Conservation (phyloP, 2,888 invertebrate species). For the Sminthurides aquaticus region DNA sequence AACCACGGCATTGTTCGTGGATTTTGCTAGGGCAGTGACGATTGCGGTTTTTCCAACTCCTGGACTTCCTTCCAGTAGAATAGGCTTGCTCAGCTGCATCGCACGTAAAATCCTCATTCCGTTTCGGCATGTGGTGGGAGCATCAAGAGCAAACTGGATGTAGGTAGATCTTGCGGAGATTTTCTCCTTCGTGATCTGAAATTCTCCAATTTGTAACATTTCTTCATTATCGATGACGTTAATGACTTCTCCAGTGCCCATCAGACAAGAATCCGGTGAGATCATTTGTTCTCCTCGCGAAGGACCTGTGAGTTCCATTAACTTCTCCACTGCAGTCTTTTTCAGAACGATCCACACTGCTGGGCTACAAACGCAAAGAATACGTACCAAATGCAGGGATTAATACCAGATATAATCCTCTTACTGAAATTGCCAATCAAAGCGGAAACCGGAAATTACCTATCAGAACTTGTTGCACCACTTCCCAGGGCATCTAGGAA, state of each 20-base stretch:
- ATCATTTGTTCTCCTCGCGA: not conserved
- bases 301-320: not conserved
- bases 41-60: constrained; percentile 98
- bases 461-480: constrained; percentile 66
- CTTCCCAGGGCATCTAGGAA: constrained; percentile 87
- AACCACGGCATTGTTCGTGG: constrained; percentile 29
- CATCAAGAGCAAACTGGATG: constrained; percentile 60
- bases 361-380: not conserved
- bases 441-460: too few species aligned
- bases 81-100: constrained; percentile 72
- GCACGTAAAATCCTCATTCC: constrained; percentile 76
- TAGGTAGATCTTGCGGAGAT: not conserved
- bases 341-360: not conserved
- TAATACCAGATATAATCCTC: too few species aligned
- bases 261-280: not conserved
- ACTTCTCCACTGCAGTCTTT: not conserved
- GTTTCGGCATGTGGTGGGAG: constrained; percentile 73
- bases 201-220: constrained; percentile 3
- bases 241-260: not conserved
- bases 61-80: constrained; percentile 92
- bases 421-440: too few species aligned
- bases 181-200: not conserved
- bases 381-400: too few species aligned
- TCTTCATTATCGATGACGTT: not conserved
- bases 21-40: constrained; percentile 50